Base-by-base conservation (phyloP, 2,888 invertebrate species). In the Hypena proboscidalis region DNA sequence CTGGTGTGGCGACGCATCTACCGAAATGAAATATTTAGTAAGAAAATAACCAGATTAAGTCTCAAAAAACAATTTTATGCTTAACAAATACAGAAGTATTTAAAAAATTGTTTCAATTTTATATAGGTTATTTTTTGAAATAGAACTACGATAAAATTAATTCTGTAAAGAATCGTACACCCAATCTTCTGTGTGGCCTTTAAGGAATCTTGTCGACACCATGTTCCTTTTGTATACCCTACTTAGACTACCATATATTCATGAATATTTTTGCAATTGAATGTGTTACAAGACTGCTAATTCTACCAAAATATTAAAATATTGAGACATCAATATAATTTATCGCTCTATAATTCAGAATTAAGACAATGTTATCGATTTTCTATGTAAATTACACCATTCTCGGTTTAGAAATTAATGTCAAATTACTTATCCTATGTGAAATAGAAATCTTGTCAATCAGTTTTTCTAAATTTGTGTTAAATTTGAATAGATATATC, bases 271-370 rank as follows among this genome's bases (percentile, higher is more conserved):
- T 34, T 33, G 15, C 35, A 1, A 29, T 40, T 56, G 48, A 56
- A 64, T 53, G 36, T 27, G 27, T 45, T 46, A 58, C 48, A 42
- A 51, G 46, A 49, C 34, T 40, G 45, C 48, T 55, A 60, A 64
- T 57, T 48, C 51, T 42, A 55, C 51, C 50, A 56, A 62, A 57
- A 62, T 61, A 38, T 67, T 64, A 61, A 50, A 61, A 62, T 64
- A 77, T 74, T 52, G 59, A 79, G 78, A 76, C 73, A 76, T 79
- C 70, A 70, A 71, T 62, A 50, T 49, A 58, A 78, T 80, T 77
- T 78, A 78, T 78, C 64, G 52, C 45, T 53, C 62, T 58, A 71
- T 77, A 74, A 72, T 64, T 72, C 66, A 74, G 65, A 50, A 55
- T 67, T 58, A 50, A 66, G 67, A 68, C 68, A 70, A 63, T 55